phyloP scores from a whole-genome alignment of 2,888 invertebrate species.

The Caprella mutica region DNA sequence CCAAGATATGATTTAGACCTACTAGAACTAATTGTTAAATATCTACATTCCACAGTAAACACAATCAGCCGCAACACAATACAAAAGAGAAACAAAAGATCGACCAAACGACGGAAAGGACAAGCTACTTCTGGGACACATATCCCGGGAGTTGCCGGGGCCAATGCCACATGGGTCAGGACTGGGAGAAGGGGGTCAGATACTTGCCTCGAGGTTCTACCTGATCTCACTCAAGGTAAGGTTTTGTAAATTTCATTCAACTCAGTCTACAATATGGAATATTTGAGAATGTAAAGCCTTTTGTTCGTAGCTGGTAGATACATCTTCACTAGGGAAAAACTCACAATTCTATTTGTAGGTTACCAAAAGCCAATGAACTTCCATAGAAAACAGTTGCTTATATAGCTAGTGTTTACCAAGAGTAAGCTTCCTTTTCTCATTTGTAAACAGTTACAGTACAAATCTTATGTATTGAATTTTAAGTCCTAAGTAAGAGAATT shows the following conservation, averaged over 20 bases:
- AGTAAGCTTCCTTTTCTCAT: too few relatives aligned
- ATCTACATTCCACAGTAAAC: slow-evolving; percentile 17
- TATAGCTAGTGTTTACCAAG: too few relatives aligned
- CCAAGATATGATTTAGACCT: too few relatives aligned
- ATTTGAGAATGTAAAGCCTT: not conserved
- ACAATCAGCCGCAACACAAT: slow-evolving; percentile 27
- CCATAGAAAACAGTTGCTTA: too few relatives aligned
- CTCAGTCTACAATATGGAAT: too few relatives aligned
- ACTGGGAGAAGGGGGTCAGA: slow-evolving; percentile 30
- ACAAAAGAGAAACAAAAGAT: slow-evolving; percentile 17
- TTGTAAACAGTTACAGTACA: too few relatives aligned
- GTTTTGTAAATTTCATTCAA: not conserved
- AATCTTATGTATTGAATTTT: too few relatives aligned
- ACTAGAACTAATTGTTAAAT: too few relatives aligned
- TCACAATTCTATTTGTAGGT: too few relatives aligned
- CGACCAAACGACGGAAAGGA: slow-evolving; percentile 16
- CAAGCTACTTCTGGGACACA: slow-evolving; percentile 9
- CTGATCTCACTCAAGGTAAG: slow-evolving; percentile 29
- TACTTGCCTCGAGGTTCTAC: slow-evolving; percentile 29
- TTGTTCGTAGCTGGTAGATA: not conserved
- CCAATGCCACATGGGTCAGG: slow-evolving; percentile 28
- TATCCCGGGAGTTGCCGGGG: slow-evolving; percentile 8
- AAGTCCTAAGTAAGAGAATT: too few relatives aligned
- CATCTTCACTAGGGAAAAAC: too few relatives aligned
- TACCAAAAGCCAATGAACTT: too few relatives aligned